These are phyloP conservation scores for roundworm (Caenorhabditis elegans) DNA, from an alignment of 1,140 invertebrate species.

Conservation along the genomic window WBcel235 BX284603.4:4797501-4798000, in stretches of 20 bases:
- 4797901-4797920: not conserved
- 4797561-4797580: constrained; percentile 4
- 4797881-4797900: constrained; percentile 8
- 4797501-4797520: no score
- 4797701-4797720: constrained; percentile 50
- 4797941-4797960: not conserved
- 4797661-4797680: constrained; percentile 48
- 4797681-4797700: constrained; percentile 41
- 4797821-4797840: not conserved
- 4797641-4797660: constrained; percentile 47
- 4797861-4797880: constrained; percentile 1
- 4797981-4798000: not conserved
- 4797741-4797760: no score
- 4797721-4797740: constrained; percentile 45
- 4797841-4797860: constrained; percentile 24
- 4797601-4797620: constrained; percentile 33
- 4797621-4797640: constrained; percentile 46
- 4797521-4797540: no score
- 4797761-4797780: no score
- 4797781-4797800: no score
- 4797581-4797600: constrained; percentile 36
- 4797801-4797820: not conserved
- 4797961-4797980: constrained; percentile 14
- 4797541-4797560: no score
- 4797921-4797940: not conserved